Evolutionary conservation across 92 coral and sea anemone species (phyloP).

Genomic region (Galaxea fascicularis): DNA sequence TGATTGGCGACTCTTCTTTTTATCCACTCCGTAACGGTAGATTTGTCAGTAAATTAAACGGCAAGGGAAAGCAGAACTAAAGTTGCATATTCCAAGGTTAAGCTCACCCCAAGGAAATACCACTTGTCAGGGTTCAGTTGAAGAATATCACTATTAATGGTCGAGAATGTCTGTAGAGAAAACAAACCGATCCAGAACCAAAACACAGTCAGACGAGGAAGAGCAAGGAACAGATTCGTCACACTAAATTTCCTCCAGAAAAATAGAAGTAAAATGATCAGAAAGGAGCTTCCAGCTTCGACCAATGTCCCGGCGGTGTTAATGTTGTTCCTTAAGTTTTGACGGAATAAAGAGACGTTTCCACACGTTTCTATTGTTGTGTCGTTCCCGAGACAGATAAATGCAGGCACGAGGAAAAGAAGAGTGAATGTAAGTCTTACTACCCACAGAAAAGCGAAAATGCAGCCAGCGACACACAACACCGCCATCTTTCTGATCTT

Average conservation of each 20-base stretch:
- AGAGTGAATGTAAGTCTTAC: slow-evolving; percentile 48
- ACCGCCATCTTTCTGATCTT: slow-evolving; percentile 7
- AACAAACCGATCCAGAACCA: slow-evolving; percentile 71
- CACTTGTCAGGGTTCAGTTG: not conserved
- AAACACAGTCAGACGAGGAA: slow-evolving; percentile 56
- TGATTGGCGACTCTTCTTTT: slow-evolving; percentile 22
- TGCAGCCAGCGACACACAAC: slow-evolving; percentile 13
- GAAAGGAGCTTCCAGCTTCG: slow-evolving; percentile 56
- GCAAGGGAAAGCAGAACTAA: slow-evolving; percentile 70
- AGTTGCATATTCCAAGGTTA: slow-evolving; percentile 39
- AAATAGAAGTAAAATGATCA: slow-evolving; percentile 37
- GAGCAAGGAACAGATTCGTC: slow-evolving; percentile 43
- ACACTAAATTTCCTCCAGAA: slow-evolving; percentile 69
- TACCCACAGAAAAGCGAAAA: slow-evolving; percentile 35
- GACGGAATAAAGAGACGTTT: slow-evolving; percentile 51
- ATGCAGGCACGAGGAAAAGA: slow-evolving; percentile 59
- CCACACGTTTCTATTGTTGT: slow-evolving; percentile 74
- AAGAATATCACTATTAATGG: slow-evolving; percentile 14
- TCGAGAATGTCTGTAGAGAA: not conserved
- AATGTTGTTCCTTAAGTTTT: slow-evolving; percentile 46
- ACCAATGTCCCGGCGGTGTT: slow-evolving; percentile 66
- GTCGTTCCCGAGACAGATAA: slow-evolving; percentile 61
- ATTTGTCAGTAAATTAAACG: slow-evolving; percentile 71
- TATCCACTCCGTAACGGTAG: slow-evolving; percentile 62
- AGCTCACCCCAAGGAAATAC: slow-evolving; percentile 56